phyloP scores from a whole-genome alignment of 2,888 invertebrate genomes.

The Sesia apiformis region DNA sequence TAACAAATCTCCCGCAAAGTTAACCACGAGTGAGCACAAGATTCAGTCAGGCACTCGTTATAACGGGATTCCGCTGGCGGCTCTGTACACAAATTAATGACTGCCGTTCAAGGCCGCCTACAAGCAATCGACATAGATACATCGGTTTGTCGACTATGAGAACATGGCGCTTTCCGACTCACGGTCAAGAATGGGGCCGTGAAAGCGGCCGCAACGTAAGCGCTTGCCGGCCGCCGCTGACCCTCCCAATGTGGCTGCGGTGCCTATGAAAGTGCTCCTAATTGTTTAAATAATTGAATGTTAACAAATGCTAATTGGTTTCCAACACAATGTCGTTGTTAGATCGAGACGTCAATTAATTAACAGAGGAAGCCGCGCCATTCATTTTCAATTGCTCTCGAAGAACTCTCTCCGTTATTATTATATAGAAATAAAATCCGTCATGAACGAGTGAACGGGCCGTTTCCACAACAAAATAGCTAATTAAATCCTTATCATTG shows the following conservation, averaged over 20 bases:
- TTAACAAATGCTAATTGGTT: slow-evolving; percentile 28
- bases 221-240: slow-evolving; percentile 17
- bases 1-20: slow-evolving; percentile 27
- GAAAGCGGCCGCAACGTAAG: slow-evolving; percentile 50
- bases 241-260: slow-evolving; percentile 15
- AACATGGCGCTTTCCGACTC: slow-evolving; percentile 56
- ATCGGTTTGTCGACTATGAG: slow-evolving; percentile 65
- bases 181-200: slow-evolving; percentile 60
- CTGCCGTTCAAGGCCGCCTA: slow-evolving; percentile 70
- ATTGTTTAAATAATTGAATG: slow-evolving; percentile 28
- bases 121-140: slow-evolving; percentile 71
- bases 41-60: slow-evolving; percentile 52
- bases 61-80: slow-evolving; percentile 62
- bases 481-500: slow-evolving; percentile 50
- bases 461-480: slow-evolving; percentile 13
- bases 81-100: slow-evolving; percentile 70
- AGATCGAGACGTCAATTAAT: slow-evolving; percentile 20
- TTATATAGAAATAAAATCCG: slow-evolving; percentile 20
- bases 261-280: slow-evolving; percentile 20
- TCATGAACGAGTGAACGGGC: slow-evolving; percentile 21
- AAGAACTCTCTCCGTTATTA: slow-evolving; percentile 34
- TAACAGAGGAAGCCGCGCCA: slow-evolving; percentile 14
- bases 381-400: slow-evolving; percentile 24
- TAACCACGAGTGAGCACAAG: slow-evolving; percentile 39
- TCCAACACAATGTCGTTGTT: slow-evolving; percentile 20